Conservation (phyloP, 2,797 vertebrate genomes). For the Alca torda region DNA sequence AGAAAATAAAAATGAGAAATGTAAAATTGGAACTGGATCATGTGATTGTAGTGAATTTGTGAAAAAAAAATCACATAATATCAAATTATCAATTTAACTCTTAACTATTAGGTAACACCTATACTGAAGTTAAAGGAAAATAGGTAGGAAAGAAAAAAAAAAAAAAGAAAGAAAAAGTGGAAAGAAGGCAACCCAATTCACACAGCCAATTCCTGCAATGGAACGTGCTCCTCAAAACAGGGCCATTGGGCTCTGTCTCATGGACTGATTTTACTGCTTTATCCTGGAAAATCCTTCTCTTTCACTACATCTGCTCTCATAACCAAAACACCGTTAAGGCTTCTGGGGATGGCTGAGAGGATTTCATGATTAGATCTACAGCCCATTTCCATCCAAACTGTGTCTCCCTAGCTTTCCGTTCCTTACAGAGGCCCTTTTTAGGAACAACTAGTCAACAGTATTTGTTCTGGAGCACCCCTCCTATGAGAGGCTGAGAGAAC, state of each 20-base stretch:
- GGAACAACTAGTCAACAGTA: neutral
- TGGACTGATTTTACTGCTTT: neutral
- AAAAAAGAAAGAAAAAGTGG: neutral
- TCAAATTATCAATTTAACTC: neutral
- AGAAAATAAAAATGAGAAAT: neutral
- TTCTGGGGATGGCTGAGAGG: neutral
- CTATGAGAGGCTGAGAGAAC: neutral
- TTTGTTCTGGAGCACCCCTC: neutral
- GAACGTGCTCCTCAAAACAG: neutral
- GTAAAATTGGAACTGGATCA: neutral
- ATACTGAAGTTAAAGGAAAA: neutral
- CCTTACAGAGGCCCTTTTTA: neutral
- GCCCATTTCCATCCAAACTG: neutral
- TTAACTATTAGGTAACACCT: neutral
- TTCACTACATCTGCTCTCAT: neutral
- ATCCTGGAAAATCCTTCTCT: neutral
- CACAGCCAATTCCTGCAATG: neutral
- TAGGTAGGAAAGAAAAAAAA: neutral
- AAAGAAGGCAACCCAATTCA: neutral
- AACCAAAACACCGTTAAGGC: neutral
- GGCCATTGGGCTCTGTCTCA: neutral
- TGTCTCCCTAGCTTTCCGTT: neutral
- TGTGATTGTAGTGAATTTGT: neutral
- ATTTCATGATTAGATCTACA: neutral
- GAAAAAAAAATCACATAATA: neutral